Percentiles rank a stretch among this genome's conserved stretches.
These are phyloP conservation scores for Poecile atricapillus DNA, from an alignment of 2,113 vertebrate genomes.

Conservation along the genomic window DNA sequence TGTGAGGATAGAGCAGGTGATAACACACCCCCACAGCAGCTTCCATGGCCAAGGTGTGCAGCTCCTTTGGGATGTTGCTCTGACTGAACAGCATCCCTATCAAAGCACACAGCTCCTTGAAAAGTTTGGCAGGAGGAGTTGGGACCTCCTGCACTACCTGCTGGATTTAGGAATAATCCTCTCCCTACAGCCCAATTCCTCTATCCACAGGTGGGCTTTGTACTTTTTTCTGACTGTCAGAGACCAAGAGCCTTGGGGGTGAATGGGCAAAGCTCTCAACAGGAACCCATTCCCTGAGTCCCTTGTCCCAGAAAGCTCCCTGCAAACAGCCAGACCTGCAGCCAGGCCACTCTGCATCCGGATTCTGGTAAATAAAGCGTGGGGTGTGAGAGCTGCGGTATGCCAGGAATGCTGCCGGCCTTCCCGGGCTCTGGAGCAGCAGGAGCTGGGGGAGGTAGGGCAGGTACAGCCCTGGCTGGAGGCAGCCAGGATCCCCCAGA, in stretches of 20 bases:
- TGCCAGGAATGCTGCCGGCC: slow-evolving; percentile 55
- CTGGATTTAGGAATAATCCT: not conserved
- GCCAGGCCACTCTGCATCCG: not conserved
- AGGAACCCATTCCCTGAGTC: not conserved
- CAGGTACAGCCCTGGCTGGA: not conserved
- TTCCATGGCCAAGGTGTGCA: not conserved
- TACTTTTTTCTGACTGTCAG: not conserved
- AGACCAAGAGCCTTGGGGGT: not conserved
- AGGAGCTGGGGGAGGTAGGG: not conserved
- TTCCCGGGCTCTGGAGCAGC: not conserved
- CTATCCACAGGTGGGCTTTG: not conserved
- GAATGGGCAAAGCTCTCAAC: not conserved
- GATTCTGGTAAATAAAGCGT: not conserved
- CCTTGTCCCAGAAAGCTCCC: not conserved
- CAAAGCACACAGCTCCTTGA: rapidly evolving
- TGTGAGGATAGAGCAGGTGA: not conserved
- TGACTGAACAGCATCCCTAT: not conserved
- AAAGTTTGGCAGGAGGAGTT: not conserved
- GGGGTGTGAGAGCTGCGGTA: slow-evolving; percentile 11
- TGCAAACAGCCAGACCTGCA: not conserved
- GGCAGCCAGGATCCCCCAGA: rapidly evolving
- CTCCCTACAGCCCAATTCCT: rapidly evolving
- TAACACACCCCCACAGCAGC: not conserved
- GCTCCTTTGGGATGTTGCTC: not conserved
- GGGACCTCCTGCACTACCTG: not conserved